Conservation (phyloP, 2,113 vertebrate genomes). For the Tricholaema leucomelas region DNA sequence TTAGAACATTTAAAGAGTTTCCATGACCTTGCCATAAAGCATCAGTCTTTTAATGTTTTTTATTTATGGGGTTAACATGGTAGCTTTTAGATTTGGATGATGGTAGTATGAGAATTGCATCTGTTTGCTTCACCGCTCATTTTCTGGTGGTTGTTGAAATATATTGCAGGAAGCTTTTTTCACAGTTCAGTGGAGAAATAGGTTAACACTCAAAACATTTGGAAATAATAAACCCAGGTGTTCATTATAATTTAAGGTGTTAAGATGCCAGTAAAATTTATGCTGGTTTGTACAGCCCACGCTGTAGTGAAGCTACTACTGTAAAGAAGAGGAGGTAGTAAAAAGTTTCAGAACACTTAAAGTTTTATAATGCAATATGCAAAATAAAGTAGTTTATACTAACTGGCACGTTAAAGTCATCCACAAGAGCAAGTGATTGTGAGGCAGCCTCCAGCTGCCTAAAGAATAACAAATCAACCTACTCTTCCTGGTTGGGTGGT, state of each 20-base stretch:
- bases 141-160: neutral
- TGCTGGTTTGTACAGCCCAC: accelerated
- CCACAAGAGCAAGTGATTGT: too few relatives aligned
- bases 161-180: neutral
- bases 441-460: too few relatives aligned
- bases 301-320: neutral
- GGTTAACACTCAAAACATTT: neutral
- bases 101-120: neutral
- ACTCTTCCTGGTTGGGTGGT: too few relatives aligned
- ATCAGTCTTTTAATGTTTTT: neutral
- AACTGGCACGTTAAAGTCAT: neutral
- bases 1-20: neutral
- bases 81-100: neutral
- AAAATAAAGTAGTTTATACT: neutral
- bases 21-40: neutral
- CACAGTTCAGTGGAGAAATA: neutral
- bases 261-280: neutral
- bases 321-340: neutral
- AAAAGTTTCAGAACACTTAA: neutral
- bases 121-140: neutral
- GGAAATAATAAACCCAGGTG: neutral
- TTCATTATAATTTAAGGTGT: neutral
- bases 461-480: too few relatives aligned
- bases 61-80: neutral
- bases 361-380: neutral